Percentiles rank a stretch among this genome's conserved stretches.
These are phyloP conservation scores for Chrysopilus asiliformis DNA, from an alignment of 2,888 invertebrate genomes.

Conservation along the genomic window DNA sequence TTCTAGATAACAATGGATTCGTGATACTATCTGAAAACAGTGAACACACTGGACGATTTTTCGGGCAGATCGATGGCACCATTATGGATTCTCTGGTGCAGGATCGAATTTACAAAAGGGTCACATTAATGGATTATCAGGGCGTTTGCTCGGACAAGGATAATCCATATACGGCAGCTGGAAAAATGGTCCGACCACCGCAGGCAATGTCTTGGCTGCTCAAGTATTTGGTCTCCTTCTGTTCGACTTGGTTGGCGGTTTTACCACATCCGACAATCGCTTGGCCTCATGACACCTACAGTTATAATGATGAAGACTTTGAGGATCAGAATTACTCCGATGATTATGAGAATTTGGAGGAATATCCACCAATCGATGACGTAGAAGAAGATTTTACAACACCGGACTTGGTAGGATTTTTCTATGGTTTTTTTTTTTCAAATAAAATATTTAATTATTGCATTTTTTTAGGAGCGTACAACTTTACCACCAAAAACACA, in stretches of 20 bases:
- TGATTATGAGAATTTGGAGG: constrained; percentile 31
- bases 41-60: constrained; percentile 81
- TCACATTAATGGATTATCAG: constrained; percentile 79
- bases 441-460: too few relatives aligned
- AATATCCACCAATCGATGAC: constrained; percentile 31
- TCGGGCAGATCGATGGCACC: constrained; percentile 87
- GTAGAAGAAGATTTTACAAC: constrained; percentile 25
- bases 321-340: constrained; percentile 32
- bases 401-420: constrained; percentile 27
- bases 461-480: constrained; percentile 25
- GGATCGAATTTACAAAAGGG: constrained; percentile 77
- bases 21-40: constrained; percentile 79
- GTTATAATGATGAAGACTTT: constrained; percentile 23
- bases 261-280: constrained; percentile 27
- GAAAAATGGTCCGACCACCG: constrained; percentile 24
- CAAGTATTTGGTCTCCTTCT: constrained; percentile 27
- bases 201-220: constrained; percentile 27
- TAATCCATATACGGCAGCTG: constrained; percentile 38
- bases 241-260: constrained; percentile 30
- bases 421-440: too few relatives aligned
- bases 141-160: constrained; percentile 65
- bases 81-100: constrained; percentile 89
- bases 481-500: constrained; percentile 31
- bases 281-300: constrained; percentile 34
- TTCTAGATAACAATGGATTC: constrained; percentile 89